Conservation (phyloP, 2,113 vertebrate genomes). For the Mormyrus iriodes region DNA sequence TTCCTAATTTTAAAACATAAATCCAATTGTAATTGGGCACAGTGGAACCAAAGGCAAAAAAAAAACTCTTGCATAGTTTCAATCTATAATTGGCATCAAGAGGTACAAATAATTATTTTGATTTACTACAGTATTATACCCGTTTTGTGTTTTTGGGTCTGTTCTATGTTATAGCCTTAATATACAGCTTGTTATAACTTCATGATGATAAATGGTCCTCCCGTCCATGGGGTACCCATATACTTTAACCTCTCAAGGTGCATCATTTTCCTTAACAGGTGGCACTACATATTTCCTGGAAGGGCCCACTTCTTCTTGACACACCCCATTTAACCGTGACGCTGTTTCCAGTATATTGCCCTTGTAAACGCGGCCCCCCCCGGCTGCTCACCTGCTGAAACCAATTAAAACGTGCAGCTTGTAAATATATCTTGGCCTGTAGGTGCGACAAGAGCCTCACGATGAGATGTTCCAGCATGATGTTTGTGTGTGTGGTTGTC, state of each 20-base stretch:
- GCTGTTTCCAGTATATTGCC: neutral
- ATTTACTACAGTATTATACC: neutral
- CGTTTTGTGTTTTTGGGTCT: neutral
- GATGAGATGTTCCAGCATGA: neutral
- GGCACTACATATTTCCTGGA: neutral
- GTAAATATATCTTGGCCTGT: neutral
- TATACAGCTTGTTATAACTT: neutral
- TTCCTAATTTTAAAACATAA: neutral
- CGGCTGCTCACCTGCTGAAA: neutral
- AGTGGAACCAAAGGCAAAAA: neutral
- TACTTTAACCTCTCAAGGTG: neutral
- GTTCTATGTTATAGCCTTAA: neutral
- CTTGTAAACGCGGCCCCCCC: neutral
- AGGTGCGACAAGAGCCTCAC: neutral
- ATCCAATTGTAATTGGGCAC: neutral
- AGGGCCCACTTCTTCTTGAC: neutral
- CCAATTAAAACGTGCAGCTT: constrained; percentile 7
- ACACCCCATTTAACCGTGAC: neutral
- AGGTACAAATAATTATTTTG: constrained; percentile 3
- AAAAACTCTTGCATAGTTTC: neutral
- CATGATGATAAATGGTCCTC: constrained; percentile 1
- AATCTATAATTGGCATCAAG: neutral
- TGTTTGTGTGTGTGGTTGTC: neutral
- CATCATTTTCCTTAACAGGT: neutral
- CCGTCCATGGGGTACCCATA: neutral